Evolutionary conservation across 1,140 invertebrate genomes (phyloP).

Genomic region (Nixonia krombeini): DNA sequence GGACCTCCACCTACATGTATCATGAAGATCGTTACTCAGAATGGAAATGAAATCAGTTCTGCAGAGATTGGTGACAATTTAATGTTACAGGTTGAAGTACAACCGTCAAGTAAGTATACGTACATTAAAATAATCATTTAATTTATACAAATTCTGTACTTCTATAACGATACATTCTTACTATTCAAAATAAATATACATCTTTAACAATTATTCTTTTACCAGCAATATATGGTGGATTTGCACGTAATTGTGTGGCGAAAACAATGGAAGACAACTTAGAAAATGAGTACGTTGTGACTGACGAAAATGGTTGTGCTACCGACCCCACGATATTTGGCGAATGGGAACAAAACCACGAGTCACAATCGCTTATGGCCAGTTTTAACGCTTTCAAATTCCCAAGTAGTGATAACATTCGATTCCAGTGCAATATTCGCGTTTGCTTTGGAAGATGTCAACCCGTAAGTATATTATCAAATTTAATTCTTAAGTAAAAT

Average conservation of each 20-base stretch:
- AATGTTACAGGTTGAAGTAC: conserved; percentile 92
- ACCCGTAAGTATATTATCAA: conserved; percentile 78
- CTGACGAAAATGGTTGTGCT: conserved; percentile 94
- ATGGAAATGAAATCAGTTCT: conserved; percentile 89
- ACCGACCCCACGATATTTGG: conserved; percentile 93
- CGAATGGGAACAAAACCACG: conserved; percentile 91
- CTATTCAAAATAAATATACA: too few species aligned
- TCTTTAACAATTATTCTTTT: too few species aligned
- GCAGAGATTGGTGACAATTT: conserved; percentile 95
- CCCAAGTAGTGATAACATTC: conserved; percentile 93
- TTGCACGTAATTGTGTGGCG: conserved; percentile 92
- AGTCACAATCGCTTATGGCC: conserved; percentile 85
- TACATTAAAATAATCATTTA: too few species aligned
- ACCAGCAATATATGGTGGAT: conserved; percentile 93
- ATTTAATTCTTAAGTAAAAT: too few species aligned
- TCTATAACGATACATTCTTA: too few species aligned
- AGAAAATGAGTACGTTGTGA: conserved; percentile 93
- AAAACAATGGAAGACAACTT: conserved; percentile 91
- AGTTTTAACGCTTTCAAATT: conserved; percentile 97
- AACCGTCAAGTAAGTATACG: conserved; percentile 86
- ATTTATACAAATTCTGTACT: too few species aligned
- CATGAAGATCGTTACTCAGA: conserved; percentile 91
- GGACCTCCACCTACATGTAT: conserved; percentile 93
- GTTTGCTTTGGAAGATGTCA: conserved; percentile 96
- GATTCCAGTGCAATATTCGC: conserved; percentile 96